phyloP scores from a whole-genome alignment of 2,888 invertebrate genomes.

The Bellardia pandia region DNA sequence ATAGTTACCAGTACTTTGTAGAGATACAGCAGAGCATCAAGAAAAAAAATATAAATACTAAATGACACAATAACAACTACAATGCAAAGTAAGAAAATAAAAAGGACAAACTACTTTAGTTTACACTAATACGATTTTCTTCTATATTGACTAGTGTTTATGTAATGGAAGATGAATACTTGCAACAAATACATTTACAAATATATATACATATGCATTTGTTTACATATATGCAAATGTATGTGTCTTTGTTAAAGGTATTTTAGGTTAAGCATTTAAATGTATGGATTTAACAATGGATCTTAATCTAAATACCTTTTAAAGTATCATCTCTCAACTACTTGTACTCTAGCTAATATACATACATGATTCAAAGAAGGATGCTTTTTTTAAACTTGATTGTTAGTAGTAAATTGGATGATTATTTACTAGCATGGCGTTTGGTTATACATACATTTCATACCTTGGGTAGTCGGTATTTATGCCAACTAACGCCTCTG shows the following conservation, averaged over 20 bases:
- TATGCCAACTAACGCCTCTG: slow-evolving; percentile 94
- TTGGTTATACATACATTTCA: slow-evolving; percentile 82
- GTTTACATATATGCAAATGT: not conserved
- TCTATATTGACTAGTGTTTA: slow-evolving; percentile 35
- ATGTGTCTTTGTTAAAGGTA: not conserved
- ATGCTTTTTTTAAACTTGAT: not conserved
- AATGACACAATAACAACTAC: not conserved
- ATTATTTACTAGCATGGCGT: slow-evolving; percentile 60
- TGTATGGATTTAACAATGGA: not conserved
- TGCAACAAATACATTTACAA: slow-evolving; percentile 9
- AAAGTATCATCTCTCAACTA: slow-evolving; percentile 17
- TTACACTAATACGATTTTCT: slow-evolving; percentile 68
- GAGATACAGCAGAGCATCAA: not conserved
- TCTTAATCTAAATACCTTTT: not conserved
- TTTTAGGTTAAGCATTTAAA: not conserved
- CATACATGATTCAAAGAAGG: not conserved
- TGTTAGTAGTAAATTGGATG: not conserved
- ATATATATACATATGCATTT: not conserved
- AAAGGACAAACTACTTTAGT: slow-evolving; percentile 35
- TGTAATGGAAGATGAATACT: slow-evolving; percentile 4
- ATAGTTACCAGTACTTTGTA: slow-evolving; percentile 25
- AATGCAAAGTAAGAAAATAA: not conserved
- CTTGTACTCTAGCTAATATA: slow-evolving; percentile 25
- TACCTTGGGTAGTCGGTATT: slow-evolving; percentile 93
- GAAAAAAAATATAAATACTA: not conserved